Conservation (phyloP, 2,888 invertebrate species). For the Lacanobia oleracea region DNA sequence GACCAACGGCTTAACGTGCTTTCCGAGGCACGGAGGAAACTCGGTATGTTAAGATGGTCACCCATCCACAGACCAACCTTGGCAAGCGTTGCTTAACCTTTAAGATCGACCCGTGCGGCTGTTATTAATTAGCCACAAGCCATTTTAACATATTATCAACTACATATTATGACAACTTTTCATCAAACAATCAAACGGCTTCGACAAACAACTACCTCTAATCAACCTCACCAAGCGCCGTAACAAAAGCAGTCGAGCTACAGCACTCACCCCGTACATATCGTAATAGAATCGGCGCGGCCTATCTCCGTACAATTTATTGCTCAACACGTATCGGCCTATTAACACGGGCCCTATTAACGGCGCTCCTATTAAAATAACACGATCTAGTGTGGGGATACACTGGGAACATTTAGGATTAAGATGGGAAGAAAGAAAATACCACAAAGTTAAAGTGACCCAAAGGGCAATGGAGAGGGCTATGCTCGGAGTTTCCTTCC, state of each 20-base stretch:
- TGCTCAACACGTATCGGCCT: conserved; percentile 64
- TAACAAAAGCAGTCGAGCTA: conserved; percentile 30
- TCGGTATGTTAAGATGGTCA: too few relatives aligned
- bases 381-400: conserved; percentile 51
- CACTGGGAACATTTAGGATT: conserved; percentile 47
- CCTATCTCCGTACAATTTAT: conserved; percentile 68
- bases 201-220: not conserved
- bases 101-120: too few relatives aligned
- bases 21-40: too few relatives aligned
- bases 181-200: too few relatives aligned
- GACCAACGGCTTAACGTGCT: too few relatives aligned
- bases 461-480: not conserved
- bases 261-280: conserved; percentile 58
- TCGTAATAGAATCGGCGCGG: conserved; percentile 69
- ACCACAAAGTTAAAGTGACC: not conserved
- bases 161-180: too few relatives aligned
- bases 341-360: conserved; percentile 68
- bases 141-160: too few relatives aligned
- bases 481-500: too few relatives aligned
- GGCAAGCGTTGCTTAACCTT: too few relatives aligned
- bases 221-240: not conserved
- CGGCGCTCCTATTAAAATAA: conserved; percentile 67
- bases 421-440: not conserved
- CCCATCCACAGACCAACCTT: too few relatives aligned
- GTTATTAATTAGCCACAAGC: too few relatives aligned